Evolutionary conservation across 2,888 invertebrate species (phyloP).

Genomic region (Megamerina dolium): DNA sequence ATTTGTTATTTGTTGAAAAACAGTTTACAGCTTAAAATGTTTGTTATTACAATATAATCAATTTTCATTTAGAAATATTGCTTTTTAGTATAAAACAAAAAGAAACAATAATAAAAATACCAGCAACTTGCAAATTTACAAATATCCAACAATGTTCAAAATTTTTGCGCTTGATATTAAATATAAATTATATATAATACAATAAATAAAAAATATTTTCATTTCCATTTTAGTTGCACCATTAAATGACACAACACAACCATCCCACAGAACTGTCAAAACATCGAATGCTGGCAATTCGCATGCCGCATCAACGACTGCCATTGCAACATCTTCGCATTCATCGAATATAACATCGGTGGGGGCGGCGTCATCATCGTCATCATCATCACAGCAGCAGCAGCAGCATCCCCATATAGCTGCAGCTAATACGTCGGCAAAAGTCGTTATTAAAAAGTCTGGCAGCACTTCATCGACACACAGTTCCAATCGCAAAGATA

Average conservation of each 20-base stretch:
- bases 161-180: no score
- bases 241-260: slow-evolving; percentile 31
- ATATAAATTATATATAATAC: no score
- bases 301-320: slow-evolving; percentile 27
- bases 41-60: no score
- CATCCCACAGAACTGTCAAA: slow-evolving; percentile 32
- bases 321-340: slow-evolving; percentile 25
- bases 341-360: not conserved
- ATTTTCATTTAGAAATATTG: no score
- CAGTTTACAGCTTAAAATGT: no score
- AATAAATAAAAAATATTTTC: no score
- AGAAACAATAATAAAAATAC: no score
- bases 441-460: slow-evolving; percentile 36
- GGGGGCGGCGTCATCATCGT: slow-evolving; percentile 24
- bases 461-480: slow-evolving; percentile 36
- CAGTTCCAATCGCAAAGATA: slow-evolving; percentile 43
- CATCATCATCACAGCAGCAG: slow-evolving; percentile 18
- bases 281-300: slow-evolving; percentile 25
- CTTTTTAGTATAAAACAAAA: no score
- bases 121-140: no score
- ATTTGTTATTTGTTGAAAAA: no score
- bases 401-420: slow-evolving; percentile 26
- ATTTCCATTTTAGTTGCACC: slow-evolving; percentile 40
- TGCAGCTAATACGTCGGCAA: slow-evolving; percentile 28
- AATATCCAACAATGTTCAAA: no score